Conservation (phyloP, 1,140 invertebrate species). For the Gyrodactylus bullatarudis region DNA sequence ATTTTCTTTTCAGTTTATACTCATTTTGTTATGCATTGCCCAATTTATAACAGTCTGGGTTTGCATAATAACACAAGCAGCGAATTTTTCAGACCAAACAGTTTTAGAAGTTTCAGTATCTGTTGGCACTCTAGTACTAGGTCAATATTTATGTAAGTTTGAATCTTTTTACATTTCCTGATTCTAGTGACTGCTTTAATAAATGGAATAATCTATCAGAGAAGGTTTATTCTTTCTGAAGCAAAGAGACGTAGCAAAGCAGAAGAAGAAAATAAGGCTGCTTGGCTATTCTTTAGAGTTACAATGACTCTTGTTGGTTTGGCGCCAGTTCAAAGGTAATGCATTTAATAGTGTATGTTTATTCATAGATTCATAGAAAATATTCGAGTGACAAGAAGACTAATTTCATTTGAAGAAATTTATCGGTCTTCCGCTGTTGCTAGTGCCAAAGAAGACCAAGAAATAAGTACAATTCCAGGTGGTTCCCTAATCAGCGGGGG, state of each 20-base stretch:
- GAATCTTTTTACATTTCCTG: background rate
- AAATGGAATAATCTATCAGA: background rate
- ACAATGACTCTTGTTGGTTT: background rate
- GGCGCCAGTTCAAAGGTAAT: background rate
- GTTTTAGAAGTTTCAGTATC: background rate
- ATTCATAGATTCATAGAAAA: background rate
- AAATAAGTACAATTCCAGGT: background rate
- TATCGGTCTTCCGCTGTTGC: background rate
- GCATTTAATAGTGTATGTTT: too few relatives aligned
- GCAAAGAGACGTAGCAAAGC: background rate
- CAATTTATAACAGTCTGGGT: background rate
- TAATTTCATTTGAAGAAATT: background rate
- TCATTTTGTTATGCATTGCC: background rate
- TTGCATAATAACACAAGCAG: background rate
- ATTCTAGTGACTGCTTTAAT: background rate
- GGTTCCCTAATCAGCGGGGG: background rate
- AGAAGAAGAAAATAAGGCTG: background rate
- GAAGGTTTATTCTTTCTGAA: background rate
- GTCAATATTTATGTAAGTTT: background rate
- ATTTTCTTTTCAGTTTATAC: background rate
- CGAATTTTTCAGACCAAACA: background rate
- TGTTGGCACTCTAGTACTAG: background rate
- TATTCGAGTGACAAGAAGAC: background rate
- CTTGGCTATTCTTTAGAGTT: background rate
- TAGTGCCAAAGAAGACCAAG: background rate